Base-by-base conservation (phyloP, 1,140 invertebrate species). In the Drosophila kanapiae region DNA sequence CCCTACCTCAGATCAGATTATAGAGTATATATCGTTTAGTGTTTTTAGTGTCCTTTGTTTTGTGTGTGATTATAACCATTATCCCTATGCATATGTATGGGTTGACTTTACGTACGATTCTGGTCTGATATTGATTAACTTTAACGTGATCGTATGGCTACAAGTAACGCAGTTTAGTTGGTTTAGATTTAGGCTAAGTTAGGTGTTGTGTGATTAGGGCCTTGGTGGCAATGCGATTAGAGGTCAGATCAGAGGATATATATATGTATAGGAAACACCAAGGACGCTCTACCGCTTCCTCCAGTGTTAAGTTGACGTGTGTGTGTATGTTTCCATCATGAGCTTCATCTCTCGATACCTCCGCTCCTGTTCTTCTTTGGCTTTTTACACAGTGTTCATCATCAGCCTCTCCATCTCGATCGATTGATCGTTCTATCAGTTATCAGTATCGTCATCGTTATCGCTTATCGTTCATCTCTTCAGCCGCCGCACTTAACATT, bases 1-100 rank as follows among this genome's bases (percentile, higher is more conserved):
- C 48, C 64, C 60, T 60, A 77, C 18, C 42, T 54, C 64, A 70
- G 43, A 72, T 74, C 64, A 67, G 43, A 68, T 69, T 69, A 37
- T 54, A 38, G 65, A 69, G 35, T 54, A 54, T 54, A 54, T 54
- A 54, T 54, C 18, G 35, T 56, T 56, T 56, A 56, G 53, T 37
- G 53, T 53, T 54, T 33, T n/a, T 40, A n/a, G 14, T 40, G 14
- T 38, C 56, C 37, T 48, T 47, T 59, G 42, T 62, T 61, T 16
- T 57, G 27, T 71, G 18, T 60, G 51, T 57, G 47, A 63, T 47
- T 78, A 64, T 80, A 85, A 85, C 64, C 65, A 78, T 85, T 80
- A 81, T 78, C 54, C 60, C 64, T 91, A 78, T 71, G 85, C 78
- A 91, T 81, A 84, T 86, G 86, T 81, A 79, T 91, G 70, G 51